Percentiles rank a stretch among this genome's conserved stretches.
phyloP scores from a whole-genome alignment of 2,888 invertebrate genomes.

The Calliphora vomitoria region DNA sequence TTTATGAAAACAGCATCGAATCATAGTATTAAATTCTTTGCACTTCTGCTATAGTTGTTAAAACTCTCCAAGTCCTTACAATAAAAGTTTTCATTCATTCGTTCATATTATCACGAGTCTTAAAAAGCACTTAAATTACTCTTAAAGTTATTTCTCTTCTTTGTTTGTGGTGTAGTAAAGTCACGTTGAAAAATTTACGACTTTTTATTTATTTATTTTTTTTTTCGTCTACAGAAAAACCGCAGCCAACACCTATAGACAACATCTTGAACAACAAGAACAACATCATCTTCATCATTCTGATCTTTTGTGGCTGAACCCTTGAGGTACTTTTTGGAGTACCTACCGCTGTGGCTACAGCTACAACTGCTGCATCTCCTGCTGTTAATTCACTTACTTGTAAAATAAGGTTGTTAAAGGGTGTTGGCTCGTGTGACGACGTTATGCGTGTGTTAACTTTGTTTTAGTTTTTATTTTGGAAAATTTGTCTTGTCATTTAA shows the following conservation, averaged over 20 bases:
- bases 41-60: neutral
- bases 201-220: too few relatives aligned
- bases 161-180: neutral
- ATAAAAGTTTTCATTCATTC: neutral
- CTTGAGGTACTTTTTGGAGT: constrained; percentile 15
- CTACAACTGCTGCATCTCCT: neutral
- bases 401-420: neutral
- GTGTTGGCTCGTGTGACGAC: too few relatives aligned
- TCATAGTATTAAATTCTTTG: too few relatives aligned
- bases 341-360: constrained; percentile 5
- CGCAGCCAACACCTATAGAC: neutral
- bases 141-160: neutral
- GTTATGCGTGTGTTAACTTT: neutral
- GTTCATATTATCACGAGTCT: neutral
- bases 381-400: constrained; percentile 12
- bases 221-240: neutral
- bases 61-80: neutral
- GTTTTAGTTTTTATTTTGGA: neutral
- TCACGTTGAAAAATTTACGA: neutral
- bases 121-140: neutral
- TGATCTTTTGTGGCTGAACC: constrained; percentile 4
- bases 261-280: neutral
- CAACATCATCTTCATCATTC: neutral
- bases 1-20: too few relatives aligned
- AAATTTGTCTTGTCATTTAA: constrained; percentile 13